Percentiles rank a stretch among this genome's conserved stretches.
Evolutionary conservation across 1,140 invertebrate species (phyloP).

Genomic region (Phymorhynchus buccinoides): DNA sequence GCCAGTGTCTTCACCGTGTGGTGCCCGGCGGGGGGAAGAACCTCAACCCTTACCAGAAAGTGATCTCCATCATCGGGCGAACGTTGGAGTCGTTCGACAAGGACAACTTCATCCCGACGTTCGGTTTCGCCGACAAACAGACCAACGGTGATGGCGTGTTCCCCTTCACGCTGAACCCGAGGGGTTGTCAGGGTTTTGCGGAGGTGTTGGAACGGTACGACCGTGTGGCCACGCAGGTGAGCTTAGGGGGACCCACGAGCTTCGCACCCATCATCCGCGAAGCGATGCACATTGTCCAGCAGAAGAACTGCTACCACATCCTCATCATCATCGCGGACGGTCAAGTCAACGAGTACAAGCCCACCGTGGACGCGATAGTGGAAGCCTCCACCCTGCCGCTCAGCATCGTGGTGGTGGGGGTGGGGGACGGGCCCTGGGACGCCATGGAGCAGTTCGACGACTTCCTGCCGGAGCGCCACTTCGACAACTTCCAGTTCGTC

Average conservation of each 20-base stretch:
- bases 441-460: constrained; percentile 77
- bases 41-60: constrained; percentile 73
- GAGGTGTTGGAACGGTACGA: constrained; percentile 73
- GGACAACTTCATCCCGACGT: constrained; percentile 73
- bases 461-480: constrained; percentile 74
- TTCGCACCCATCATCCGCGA: constrained; percentile 76
- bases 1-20: constrained; percentile 72
- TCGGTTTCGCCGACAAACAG: constrained; percentile 74
- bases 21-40: constrained; percentile 58
- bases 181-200: constrained; percentile 71
- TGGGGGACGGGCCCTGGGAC: constrained; percentile 78
- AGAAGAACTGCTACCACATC: constrained; percentile 74
- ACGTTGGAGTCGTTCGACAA: constrained; percentile 74
- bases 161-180: constrained; percentile 64
- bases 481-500: constrained; percentile 79
- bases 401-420: constrained; percentile 78
- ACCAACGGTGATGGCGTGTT: constrained; percentile 74
- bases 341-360: constrained; percentile 75
- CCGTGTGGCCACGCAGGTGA: constrained; percentile 62
- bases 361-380: constrained; percentile 75
- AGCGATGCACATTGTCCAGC: constrained; percentile 74
- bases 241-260: constrained; percentile 75
- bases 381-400: constrained; percentile 76
- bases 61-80: constrained; percentile 75
- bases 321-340: constrained; percentile 77